A percentile compares a stretch with the other conserved stretches of the same genome.
phyloP scores from a whole-genome alignment of 2,797 vertebrate genomes.

The Antennarius maculatus region DNA sequence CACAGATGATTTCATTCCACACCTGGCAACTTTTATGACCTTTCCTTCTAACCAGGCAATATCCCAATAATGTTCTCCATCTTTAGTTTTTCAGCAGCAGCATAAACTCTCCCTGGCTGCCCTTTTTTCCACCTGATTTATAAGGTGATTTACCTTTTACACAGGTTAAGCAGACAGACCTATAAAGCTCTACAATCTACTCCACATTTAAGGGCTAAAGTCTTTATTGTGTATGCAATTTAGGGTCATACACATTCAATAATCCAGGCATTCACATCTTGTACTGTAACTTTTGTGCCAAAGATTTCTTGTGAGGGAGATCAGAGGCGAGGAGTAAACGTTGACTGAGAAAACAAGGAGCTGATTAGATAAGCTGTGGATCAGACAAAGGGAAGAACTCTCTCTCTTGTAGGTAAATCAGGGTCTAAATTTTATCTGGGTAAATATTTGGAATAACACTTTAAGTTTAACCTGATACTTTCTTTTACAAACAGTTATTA shows the following conservation, averaged over 20 bases:
- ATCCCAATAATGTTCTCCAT: constrained; percentile 48
- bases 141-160: constrained; percentile 21
- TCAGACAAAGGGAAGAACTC: background rate
- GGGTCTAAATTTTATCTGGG: no score
- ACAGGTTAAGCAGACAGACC: constrained; percentile 17
- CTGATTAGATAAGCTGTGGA: constrained; percentile 24
- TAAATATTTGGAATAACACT: no score
- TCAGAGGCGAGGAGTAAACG: background rate
- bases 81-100: constrained; percentile 48
- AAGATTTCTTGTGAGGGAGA: constrained; percentile 7
- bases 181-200: constrained; percentile 14
- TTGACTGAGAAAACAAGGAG: background rate
- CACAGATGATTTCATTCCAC: constrained; percentile 70
- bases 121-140: constrained; percentile 35
- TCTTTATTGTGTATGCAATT: background rate
- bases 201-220: constrained; percentile 1
- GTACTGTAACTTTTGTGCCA: background rate
- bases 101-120: constrained; percentile 35
- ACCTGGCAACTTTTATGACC: constrained; percentile 71
- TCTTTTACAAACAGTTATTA: no score
- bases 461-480: no score
- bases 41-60: constrained; percentile 60
- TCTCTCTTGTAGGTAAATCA: background rate
- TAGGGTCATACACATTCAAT: background rate
- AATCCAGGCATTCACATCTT: background rate